Evolutionary conservation across 2,888 invertebrate species (phyloP).

Genomic region (Scaptomyza flava): DNA sequence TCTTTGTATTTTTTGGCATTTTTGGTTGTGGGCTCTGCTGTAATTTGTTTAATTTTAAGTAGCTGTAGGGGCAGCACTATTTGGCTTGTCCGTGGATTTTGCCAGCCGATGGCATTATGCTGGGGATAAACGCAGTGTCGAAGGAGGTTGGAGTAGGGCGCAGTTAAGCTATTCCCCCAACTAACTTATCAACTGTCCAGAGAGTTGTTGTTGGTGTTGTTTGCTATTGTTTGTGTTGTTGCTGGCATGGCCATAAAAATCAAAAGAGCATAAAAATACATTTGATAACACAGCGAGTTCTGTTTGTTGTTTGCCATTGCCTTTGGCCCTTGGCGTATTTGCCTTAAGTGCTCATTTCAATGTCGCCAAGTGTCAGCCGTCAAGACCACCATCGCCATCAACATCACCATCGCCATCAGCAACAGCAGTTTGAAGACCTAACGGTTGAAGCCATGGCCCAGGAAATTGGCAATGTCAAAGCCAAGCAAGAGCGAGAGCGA

Average conservation of each 20-base stretch:
- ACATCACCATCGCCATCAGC: conserved; percentile 20
- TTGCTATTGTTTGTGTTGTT: conserved; percentile 27
- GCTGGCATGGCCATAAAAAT: conserved; percentile 72
- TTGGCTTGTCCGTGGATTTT: conserved; percentile 42
- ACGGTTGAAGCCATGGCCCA: conserved; percentile 39
- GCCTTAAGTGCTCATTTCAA: conserved; percentile 79
- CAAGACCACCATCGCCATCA: conserved; percentile 44
- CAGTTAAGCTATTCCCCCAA: conserved; percentile 45
- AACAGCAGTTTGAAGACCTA: conserved; percentile 16
- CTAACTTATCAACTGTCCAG: conserved; percentile 69
- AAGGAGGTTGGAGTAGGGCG: not conserved
- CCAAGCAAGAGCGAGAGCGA: conserved; percentile 30
- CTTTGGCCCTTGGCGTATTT: conserved; percentile 67
- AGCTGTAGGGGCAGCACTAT: conserved; percentile 63
- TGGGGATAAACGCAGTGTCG: conserved; percentile 15
- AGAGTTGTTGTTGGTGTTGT: conserved; percentile 44
- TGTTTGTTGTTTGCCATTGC: conserved; percentile 58
- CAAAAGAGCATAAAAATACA: conserved; percentile 79
- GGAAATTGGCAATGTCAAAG: conserved; percentile 75
- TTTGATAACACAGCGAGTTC: conserved; percentile 73
- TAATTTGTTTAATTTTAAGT: conserved; percentile 79
- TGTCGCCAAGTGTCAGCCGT: conserved; percentile 76
- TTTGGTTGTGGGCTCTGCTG: conserved; percentile 25
- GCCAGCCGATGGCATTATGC: conserved; percentile 13
- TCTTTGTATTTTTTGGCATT: not conserved